Evolutionary conservation across 2,113 vertebrate genomes (phyloP).

Genomic region (Xenus cinereus): DNA sequence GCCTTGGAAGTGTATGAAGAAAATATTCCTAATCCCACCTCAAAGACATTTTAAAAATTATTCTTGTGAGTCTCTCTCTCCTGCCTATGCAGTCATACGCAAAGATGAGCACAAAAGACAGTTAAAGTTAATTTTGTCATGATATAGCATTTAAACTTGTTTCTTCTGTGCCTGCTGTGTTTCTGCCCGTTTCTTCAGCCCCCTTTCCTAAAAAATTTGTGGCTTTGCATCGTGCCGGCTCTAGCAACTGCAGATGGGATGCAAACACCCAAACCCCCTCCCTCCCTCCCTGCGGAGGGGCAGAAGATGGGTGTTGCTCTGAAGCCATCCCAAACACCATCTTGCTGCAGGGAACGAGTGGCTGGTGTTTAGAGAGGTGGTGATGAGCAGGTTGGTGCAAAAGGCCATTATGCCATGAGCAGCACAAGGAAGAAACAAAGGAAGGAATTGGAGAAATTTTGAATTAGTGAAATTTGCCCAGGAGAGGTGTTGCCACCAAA

Average conservation of each 20-base stretch:
- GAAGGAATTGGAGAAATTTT: not conserved
- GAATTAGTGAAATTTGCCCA: not conserved
- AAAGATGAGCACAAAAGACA: not conserved
- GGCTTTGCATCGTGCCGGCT: not conserved
- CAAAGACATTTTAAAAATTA: not conserved
- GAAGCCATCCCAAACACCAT: rapidly evolving
- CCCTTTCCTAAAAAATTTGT: not conserved
- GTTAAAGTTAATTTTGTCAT: not conserved
- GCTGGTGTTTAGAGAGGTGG: not conserved
- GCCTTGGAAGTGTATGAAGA: not conserved
- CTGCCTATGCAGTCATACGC: not conserved
- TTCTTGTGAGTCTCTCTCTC: not conserved
- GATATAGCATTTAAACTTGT: not conserved
- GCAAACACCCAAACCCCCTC: not conserved
- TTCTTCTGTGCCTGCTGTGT: not conserved
- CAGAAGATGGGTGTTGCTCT: rapidly evolving
- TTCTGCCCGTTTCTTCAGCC: rapidly evolving
- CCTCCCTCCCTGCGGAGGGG: not conserved
- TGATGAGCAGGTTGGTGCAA: not conserved
- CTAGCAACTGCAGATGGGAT: rapidly evolving
- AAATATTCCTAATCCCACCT: not conserved
- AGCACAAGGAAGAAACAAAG: not conserved
- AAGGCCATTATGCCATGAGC: rapidly evolving
- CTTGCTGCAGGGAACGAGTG: not conserved
- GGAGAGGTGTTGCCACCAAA: not conserved